Evolutionary conservation across 2,888 invertebrate genomes (phyloP), one percentile per base, ranked within the genome.

Genomic region (Drosophila meridionalis): DNA sequence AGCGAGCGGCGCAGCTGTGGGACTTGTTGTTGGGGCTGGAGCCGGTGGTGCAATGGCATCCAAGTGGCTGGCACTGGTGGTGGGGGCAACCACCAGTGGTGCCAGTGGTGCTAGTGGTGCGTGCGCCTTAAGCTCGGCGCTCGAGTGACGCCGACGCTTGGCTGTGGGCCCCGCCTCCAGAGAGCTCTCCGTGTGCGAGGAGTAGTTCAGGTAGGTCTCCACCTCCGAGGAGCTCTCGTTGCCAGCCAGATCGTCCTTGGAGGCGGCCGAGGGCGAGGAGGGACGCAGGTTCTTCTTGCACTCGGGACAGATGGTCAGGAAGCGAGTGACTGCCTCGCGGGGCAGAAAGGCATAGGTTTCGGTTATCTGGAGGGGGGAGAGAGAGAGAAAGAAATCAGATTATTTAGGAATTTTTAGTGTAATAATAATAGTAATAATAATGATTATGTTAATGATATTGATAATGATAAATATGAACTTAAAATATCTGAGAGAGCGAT

Each of bases 281-380:
- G 93, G 92, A 8, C 93, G 87, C 7, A 93, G 83, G 62, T 93
- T 93, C 76, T 93, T 93, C 69, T 93, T 93, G 93, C 99, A 99
- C 93, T 98, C 98, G 50, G 97, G 96, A 93, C 98, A 99, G 89
- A 98, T 97, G 93, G 98, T 96, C 70, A 99, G 96, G 94, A 99
- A 99, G 89, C 98, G 96, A 70, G 99, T 99, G 92, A 99, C 98
- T 58, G 99, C 98, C 94, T 99, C 99, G 68, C 99, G 96, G 5
- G 99, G 99, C 87, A 99, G 95, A 92, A 98, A 99, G 59, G 98
- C 98, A 94, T 98, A 99, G 73, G 97, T 98, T 94, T 99, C 98
- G 61, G 98, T 98, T 91, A 99, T 98, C 99, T 99, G 6, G 8
- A 30, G 8, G 1, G 12, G 8, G 1, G 12, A 3, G 32, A 1